Conservation (phyloP, 1,140 invertebrate genomes). For the Notospermus geniculatus region DNA sequence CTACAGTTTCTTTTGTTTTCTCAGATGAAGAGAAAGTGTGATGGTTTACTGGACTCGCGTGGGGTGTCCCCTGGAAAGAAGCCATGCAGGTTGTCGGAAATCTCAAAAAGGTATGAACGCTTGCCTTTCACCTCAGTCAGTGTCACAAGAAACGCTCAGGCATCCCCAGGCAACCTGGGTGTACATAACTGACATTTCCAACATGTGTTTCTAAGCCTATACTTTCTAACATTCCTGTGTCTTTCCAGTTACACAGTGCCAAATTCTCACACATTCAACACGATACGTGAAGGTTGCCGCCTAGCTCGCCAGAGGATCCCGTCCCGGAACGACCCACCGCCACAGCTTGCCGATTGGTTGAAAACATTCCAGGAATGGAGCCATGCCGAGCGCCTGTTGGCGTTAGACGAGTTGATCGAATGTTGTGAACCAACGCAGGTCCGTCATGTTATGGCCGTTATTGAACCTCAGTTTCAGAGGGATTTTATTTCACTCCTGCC, state of each 20-base stretch:
- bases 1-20: slow-evolving; percentile 10
- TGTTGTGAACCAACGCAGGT: slow-evolving; percentile 89
- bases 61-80: slow-evolving; percentile 27
- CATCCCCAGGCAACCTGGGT: too few species aligned
- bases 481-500: slow-evolving; percentile 96
- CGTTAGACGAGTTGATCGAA: slow-evolving; percentile 85
- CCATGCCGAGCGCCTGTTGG: slow-evolving; percentile 81
- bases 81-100: slow-evolving; percentile 12
- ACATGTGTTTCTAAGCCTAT: not conserved
- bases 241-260: not conserved
- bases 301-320: slow-evolving; percentile 60
- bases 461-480: slow-evolving; percentile 95
- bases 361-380: slow-evolving; percentile 79
- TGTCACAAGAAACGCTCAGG: too few species aligned
- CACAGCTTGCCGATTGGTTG: slow-evolving; percentile 74
- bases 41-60: slow-evolving; percentile 12
- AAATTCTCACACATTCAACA: slow-evolving; percentile 1
- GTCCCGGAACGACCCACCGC: slow-evolving; percentile 76
- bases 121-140: too few species aligned
- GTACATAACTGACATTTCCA: too few species aligned
- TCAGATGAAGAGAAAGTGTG: slow-evolving; percentile 29
- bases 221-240: not conserved
- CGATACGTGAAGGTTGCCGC: not conserved
- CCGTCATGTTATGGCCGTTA: slow-evolving; percentile 93
- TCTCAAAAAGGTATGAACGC: not conserved